phyloP scores from a whole-genome alignment of 92 coral and sea anemone genomes.

The Meandrina meandrites region DNA sequence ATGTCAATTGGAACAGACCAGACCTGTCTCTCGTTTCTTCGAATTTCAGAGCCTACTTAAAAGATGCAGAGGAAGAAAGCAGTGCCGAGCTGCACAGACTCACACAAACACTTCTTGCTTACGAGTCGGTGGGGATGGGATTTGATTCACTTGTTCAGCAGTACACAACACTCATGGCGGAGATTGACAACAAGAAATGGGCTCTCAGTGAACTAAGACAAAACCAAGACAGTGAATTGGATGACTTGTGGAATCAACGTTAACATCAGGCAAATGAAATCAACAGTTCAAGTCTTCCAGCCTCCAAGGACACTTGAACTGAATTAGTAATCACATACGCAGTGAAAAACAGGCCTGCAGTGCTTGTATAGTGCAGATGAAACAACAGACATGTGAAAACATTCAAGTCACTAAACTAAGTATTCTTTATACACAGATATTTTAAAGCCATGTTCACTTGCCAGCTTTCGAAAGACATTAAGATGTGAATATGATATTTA shows the following conservation, averaged over 20 bases:
- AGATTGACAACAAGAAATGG: constrained; percentile 99
- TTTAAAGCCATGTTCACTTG: too few species aligned
- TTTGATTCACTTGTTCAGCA: constrained; percentile 88
- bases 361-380: too few species aligned
- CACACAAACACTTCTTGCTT: constrained; percentile 78
- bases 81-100: constrained; percentile 75
- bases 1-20: too few species aligned
- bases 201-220: constrained; percentile 90
- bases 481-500: too few species aligned
- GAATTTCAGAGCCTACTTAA: constrained; percentile 64
- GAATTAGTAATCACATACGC: too few species aligned
- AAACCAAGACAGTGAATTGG: constrained; percentile 62
- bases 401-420: too few species aligned
- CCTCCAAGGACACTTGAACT: too few species aligned
- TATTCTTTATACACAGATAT: too few species aligned
- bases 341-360: too few species aligned
- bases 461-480: too few species aligned
- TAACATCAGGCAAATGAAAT: not conserved
- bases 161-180: constrained; percentile 73
- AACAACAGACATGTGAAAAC: too few species aligned
- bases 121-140: constrained; percentile 98
- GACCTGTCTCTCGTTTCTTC: too few species aligned
- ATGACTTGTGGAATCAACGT: constrained; percentile 77
- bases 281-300: not conserved
- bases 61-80: constrained; percentile 78